These are phyloP conservation scores for Pipistrellus pygmaeus DNA, from an alignment of 2,797 vertebrate genomes.

Conservation along the genomic window DNA sequence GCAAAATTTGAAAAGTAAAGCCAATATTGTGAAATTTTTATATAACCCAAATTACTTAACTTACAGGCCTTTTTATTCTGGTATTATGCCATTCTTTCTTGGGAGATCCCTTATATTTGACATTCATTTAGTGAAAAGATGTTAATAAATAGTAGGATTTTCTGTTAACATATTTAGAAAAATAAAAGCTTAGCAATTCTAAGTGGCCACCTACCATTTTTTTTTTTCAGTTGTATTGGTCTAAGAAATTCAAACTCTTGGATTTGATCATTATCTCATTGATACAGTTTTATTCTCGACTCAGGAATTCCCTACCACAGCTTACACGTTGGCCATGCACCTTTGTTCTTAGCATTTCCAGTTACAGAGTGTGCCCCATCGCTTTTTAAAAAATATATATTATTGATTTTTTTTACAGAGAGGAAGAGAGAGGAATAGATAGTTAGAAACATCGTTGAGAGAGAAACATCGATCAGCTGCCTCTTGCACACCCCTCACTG, in stretches of 20 bases:
- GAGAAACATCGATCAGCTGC: too few species aligned
- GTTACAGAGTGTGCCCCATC: not conserved
- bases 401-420: too few species aligned
- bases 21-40: not conserved
- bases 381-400: not conserved
- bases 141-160: constrained; percentile 14
- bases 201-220: not conserved
- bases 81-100: not conserved
- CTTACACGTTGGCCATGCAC: not conserved
- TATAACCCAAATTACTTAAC: not conserved
- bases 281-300: not conserved
- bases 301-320: not conserved
- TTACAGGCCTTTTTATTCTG: not conserved
- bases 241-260: not conserved
- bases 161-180: not conserved
- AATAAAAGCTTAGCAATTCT: not conserved
- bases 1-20: constrained; percentile 45
- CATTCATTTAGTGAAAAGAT: not conserved
- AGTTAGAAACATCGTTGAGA: too few species aligned
- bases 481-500: too few species aligned
- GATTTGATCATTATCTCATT: not conserved
- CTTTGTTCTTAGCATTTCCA: not conserved
- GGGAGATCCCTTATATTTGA: not conserved
- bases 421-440: too few species aligned
- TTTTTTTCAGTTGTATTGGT: not conserved